Conservation (phyloP, 1,140 invertebrate genomes). For the Megalopta genalis region DNA sequence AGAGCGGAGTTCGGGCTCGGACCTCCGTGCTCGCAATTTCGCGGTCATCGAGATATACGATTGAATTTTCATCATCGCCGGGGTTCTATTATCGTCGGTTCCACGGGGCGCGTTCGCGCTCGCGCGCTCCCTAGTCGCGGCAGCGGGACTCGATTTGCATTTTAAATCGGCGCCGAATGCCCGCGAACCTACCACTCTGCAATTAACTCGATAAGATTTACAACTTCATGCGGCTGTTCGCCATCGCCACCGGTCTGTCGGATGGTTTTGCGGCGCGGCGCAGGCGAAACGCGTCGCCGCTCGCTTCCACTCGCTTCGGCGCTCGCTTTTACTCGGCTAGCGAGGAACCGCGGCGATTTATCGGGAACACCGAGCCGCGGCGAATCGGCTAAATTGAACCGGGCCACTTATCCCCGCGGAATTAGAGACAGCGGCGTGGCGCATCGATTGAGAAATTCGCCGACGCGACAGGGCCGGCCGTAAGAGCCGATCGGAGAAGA, state of each 20-base stretch:
- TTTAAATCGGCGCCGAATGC: conserved; percentile 22
- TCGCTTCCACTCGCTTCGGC: too few relatives aligned
- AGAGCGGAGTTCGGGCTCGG: too few relatives aligned
- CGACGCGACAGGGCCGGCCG: not conserved
- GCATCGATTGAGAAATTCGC: not conserved
- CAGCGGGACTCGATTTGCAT: conserved; percentile 32
- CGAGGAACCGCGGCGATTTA: conserved; percentile 1
- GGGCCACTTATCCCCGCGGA: not conserved
- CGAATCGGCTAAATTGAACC: not conserved
- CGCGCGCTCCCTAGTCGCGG: not conserved
- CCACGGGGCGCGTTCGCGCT: not conserved
- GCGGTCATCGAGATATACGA: not conserved
- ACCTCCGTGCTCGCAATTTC: conserved; percentile 4
- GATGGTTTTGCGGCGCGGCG: too few relatives aligned
- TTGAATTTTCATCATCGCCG: conserved; percentile 35
- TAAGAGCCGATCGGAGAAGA: not conserved
- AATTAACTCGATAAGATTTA: conserved; percentile 50
- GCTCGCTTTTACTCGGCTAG: too few relatives aligned
- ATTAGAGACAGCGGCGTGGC: not conserved
- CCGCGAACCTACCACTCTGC: conserved; percentile 15
- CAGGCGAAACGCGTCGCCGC: too few relatives aligned
- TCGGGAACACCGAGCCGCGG: not conserved
- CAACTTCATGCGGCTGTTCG: conserved; percentile 18
- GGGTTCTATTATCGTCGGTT: not conserved
- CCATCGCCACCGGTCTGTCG: not conserved